A percentile compares a stretch with the other conserved stretches of the same genome.
phyloP scores from a whole-genome alignment of 2,113 vertebrate genomes.

The Colaptes auratus region DNA sequence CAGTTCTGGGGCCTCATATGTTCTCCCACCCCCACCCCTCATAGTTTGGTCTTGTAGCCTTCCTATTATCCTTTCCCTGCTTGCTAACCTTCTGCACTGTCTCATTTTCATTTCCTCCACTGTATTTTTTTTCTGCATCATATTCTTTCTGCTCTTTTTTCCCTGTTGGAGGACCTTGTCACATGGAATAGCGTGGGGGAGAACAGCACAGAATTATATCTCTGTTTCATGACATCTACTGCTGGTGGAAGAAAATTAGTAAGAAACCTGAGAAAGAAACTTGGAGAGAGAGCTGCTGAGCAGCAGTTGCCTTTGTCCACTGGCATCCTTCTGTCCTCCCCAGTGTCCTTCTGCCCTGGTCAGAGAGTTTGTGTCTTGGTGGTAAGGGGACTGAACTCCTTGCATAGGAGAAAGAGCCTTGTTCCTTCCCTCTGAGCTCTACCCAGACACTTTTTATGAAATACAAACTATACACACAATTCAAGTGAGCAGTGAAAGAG shows the following conservation, averaged over 20 bases:
- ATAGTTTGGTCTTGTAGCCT: neutral
- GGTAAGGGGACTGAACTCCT: neutral
- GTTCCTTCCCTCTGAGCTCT: neutral
- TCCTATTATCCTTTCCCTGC: neutral
- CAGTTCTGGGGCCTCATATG: neutral
- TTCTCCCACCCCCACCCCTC: neutral
- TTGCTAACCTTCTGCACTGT: neutral
- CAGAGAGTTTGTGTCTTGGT: too few relatives aligned
- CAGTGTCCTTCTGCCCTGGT: neutral
- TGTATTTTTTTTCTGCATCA: neutral
- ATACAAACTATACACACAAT: neutral
- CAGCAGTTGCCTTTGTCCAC: neutral
- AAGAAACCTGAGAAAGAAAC: neutral
- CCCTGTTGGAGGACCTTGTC: neutral
- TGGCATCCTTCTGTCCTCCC: neutral
- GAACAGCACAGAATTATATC: neutral
- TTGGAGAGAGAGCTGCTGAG: neutral
- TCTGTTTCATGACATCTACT: neutral
- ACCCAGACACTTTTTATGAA: neutral
- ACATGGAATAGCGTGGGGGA: neutral
- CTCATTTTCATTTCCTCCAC: neutral
- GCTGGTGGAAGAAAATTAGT: neutral
- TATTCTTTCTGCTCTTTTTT: neutral
- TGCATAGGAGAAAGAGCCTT: neutral
- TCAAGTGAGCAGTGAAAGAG: neutral